phyloP scores from a whole-genome alignment of 2,797 vertebrate genomes.

The Eleutherodactylus coqui region DNA sequence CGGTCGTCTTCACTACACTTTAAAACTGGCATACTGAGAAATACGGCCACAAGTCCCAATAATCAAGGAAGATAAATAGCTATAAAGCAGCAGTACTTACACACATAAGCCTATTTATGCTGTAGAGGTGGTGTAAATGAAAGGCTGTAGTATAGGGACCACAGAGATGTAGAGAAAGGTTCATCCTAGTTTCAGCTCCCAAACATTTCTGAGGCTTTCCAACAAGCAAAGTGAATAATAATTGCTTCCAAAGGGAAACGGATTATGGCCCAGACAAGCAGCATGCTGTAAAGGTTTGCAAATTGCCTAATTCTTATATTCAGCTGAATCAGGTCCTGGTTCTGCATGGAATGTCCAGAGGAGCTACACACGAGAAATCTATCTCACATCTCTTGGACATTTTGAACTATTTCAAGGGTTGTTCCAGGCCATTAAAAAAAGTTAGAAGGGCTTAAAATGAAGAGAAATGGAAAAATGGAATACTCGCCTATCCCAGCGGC shows the following conservation, averaged over 20 bases:
- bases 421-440: no score
- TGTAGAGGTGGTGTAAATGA: background rate
- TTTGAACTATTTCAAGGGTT: no score
- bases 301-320: background rate
- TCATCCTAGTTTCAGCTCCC: background rate
- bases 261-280: background rate
- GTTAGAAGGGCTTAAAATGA: no score
- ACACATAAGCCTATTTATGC: background rate
- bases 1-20: no score
- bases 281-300: background rate
- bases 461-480: no score
- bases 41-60: no score
- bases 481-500: no score
- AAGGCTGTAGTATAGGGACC: background rate
- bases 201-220: background rate
- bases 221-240: background rate
- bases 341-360: background rate
- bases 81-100: no score
- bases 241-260: conserved; percentile 1
- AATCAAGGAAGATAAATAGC: no score
- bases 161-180: background rate
- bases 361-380: no score
- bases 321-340: background rate
- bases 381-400: background rate
- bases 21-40: no score